Conservation (phyloP, 2,113 vertebrate species). For the Grus americana region DNA sequence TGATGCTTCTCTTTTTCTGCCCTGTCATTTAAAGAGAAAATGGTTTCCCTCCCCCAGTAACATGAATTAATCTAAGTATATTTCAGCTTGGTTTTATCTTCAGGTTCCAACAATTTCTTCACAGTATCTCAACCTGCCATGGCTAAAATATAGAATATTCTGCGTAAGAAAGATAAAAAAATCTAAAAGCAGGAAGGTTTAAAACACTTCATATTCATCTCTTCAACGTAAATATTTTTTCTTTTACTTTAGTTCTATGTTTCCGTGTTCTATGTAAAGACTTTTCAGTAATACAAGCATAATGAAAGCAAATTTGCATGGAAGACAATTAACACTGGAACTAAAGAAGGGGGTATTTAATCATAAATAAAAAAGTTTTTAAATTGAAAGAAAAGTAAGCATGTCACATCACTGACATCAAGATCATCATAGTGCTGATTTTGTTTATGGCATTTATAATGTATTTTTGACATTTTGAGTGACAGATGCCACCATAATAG, state of each 20-base stretch:
- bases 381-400: slow-evolving; percentile 5
- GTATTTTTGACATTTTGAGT: slow-evolving; percentile 72
- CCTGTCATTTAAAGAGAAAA: not conserved
- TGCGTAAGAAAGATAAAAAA: not conserved
- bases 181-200: not conserved
- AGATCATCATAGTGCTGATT: slow-evolving; percentile 58
- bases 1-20: not conserved
- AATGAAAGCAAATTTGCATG: not conserved
- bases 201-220: not conserved
- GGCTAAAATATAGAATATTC: not conserved
- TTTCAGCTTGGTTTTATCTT: not conserved
- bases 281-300: not conserved
- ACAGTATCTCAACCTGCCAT: not conserved
- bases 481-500: slow-evolving; percentile 65
- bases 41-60: not conserved
- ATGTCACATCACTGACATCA: slow-evolving; percentile 50
- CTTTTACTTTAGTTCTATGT: not conserved
- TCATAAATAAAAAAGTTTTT: not conserved
- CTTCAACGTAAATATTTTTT: not conserved
- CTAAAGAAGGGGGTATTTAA: not conserved
- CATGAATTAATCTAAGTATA: not conserved
- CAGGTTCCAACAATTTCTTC: not conserved
- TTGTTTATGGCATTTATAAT: slow-evolving; percentile 70
- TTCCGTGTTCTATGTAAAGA: not conserved
- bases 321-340: not conserved